Evolutionary conservation across 2,888 invertebrate species (phyloP), one percentile per base, ranked within the genome.

Genomic region (Biston betularia): DNA sequence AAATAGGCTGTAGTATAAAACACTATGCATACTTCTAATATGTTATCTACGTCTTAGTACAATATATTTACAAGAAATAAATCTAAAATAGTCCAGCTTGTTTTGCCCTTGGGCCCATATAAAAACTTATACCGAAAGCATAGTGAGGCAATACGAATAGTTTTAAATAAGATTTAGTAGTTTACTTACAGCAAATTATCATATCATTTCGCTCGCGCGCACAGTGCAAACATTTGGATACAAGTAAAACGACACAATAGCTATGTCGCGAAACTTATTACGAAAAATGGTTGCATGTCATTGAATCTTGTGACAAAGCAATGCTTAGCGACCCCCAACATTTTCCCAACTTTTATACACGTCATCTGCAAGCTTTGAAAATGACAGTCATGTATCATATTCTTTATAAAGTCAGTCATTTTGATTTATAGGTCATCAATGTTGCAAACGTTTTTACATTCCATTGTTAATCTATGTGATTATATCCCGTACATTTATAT

Each of bases 1-100:
- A 24, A 24, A 24, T 24, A 24, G 24, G 6, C 44, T 12, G 44
- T 44, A 24, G n/a, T 53, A 53, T 40, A 53, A 53, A 53, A 53
- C 15, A 8, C 15, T 5, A n/a, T 44, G 3, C 40, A 40, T 33
- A 54, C 42, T 12, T n/a, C 42, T 42, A 54, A 24, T 12, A 6
- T 42, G n/a, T 54, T 33, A 33, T n/a, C 12, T 54, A 54, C n/a
- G 42, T 33, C 54, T 54, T 33, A 54, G 12, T 33, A 33, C n/a
- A 33, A 42, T 54, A 24, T 56, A 56, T 56, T 56, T 56, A 56
- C 56, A 56, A 5, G 44, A 42, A 10, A 56, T 45, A 14, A 34
- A 42, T 53, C 15, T 65, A 45, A n/a, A 15, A 44, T 45, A 50
- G 44, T 56, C 56, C 45, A 45, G 45, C 56, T 56, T 45, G 56